phyloP scores from a whole-genome alignment of 2,888 invertebrate genomes.

The Limenitis camilla region DNA sequence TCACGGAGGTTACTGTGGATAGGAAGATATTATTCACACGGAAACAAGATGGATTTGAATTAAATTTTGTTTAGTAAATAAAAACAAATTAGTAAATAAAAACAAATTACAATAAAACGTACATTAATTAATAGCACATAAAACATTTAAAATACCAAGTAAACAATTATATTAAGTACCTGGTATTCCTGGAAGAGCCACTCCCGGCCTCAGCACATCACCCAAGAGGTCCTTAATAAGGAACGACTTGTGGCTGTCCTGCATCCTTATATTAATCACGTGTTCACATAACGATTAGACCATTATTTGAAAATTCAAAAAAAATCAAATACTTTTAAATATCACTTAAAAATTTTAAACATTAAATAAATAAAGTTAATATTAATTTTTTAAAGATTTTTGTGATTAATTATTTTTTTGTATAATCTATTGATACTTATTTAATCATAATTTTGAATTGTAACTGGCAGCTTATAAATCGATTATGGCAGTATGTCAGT shows the following conservation, averaged over 20 bases:
- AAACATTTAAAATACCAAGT: not conserved
- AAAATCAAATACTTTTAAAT: not conserved
- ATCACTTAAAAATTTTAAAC: not conserved
- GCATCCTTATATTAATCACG: slow-evolving; percentile 57
- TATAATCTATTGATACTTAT: not conserved
- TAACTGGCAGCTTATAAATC: slow-evolving; percentile 9
- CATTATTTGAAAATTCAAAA: not conserved
- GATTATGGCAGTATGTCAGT: slow-evolving; percentile 21
- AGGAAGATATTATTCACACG: no score
- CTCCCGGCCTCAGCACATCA: slow-evolving; percentile 76
- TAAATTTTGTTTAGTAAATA: no score
- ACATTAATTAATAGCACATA: not conserved
- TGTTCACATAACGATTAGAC: not conserved
- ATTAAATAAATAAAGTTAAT: not conserved
- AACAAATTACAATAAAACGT: not conserved
- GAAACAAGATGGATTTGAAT: no score
- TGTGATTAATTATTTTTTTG: not conserved
- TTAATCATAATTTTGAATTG: not conserved
- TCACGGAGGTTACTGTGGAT: no score
- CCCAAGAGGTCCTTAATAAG: slow-evolving; percentile 88
- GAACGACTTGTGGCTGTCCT: slow-evolving; percentile 84
- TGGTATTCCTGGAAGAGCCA: slow-evolving; percentile 20
- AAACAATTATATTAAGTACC: not conserved
- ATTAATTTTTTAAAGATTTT: not conserved
- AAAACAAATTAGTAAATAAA: no score